Evolutionary conservation across 37 sponge, comb jelly and placozoan species (phyloP).

Genomic region (Eunapius fragilis): DNA sequence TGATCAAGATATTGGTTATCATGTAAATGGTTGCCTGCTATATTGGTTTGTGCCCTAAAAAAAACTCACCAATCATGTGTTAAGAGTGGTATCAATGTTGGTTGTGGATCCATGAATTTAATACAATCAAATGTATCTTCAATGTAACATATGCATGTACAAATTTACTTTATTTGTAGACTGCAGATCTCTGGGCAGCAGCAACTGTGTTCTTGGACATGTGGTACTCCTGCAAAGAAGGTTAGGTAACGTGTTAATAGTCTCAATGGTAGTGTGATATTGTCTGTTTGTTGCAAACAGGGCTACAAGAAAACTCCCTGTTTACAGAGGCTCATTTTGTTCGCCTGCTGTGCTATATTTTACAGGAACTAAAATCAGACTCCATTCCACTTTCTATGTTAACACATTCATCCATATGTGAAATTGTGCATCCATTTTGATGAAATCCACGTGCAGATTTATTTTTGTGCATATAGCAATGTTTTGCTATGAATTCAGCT

Average conservation of each 20-base stretch:
- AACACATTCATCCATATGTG: not conserved
- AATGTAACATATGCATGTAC: too few species aligned
- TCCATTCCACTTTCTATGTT: not conserved
- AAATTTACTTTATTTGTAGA: not conserved
- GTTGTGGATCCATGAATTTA: too few species aligned
- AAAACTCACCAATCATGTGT: too few species aligned
- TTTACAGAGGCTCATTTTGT: slow-evolving; percentile 7
- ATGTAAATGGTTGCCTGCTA: too few species aligned
- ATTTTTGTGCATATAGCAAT: too few species aligned
- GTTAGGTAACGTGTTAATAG: not conserved
- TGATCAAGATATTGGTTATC: too few species aligned
- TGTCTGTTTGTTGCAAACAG: too few species aligned
- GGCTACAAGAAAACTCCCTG: not conserved
- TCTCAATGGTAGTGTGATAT: not conserved
- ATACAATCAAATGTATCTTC: too few species aligned
- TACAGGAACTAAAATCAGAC: not conserved
- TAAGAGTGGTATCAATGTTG: too few species aligned
- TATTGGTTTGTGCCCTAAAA: too few species aligned
- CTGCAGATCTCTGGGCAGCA: not conserved
- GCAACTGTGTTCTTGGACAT: slow-evolving; percentile 4
- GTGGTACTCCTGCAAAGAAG: slow-evolving; percentile 15
- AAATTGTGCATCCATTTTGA: slow-evolving; percentile 10
- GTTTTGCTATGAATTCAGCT: too few species aligned
- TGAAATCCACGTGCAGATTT: not conserved
- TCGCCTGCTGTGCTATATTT: slow-evolving; percentile 11